Evolutionary conservation across 2,113 vertebrate genomes (phyloP).

Genomic region (Capricornis sumatraensis): DNA sequence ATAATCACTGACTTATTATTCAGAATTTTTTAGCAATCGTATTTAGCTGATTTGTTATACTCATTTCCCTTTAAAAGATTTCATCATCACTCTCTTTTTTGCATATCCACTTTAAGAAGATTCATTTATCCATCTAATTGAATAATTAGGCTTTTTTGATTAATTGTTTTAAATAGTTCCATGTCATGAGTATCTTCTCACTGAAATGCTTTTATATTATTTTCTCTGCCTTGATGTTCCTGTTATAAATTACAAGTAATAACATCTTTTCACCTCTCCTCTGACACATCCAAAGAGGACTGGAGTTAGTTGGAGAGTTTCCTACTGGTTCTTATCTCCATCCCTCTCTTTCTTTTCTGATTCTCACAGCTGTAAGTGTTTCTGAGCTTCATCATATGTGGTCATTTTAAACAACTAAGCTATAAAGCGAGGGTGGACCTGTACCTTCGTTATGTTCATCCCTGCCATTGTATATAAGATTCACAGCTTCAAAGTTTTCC

Average conservation of each 20-base stretch:
- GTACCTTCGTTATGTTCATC: slow-evolving; percentile 78
- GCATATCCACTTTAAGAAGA: slow-evolving; percentile 75
- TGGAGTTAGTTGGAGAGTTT: slow-evolving; percentile 71
- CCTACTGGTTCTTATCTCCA: slow-evolving; percentile 71
- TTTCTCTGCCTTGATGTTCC: slow-evolving; percentile 77
- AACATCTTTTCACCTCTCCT: slow-evolving; percentile 71
- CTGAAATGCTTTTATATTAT: slow-evolving; percentile 79
- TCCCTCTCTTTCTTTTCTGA: slow-evolving; percentile 70
- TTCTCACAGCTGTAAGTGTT: slow-evolving; percentile 76
- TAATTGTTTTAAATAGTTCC: slow-evolving; percentile 82
- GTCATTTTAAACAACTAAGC: slow-evolving; percentile 80
- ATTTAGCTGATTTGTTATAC: slow-evolving; percentile 77
- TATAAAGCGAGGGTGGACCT: slow-evolving; percentile 73
- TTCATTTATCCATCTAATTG: slow-evolving; percentile 80
- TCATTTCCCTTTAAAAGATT: slow-evolving; percentile 80
- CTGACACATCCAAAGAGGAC: slow-evolving; percentile 66
- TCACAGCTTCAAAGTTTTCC: slow-evolving; percentile 83
- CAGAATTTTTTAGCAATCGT: slow-evolving; percentile 69
- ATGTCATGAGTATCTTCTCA: slow-evolving; percentile 77
- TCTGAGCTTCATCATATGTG: slow-evolving; percentile 73
- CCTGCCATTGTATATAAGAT: slow-evolving; percentile 77
- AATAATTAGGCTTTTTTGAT: slow-evolving; percentile 79
- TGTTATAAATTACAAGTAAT: slow-evolving; percentile 79
- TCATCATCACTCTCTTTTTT: slow-evolving; percentile 72
- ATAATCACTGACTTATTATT: slow-evolving; percentile 76